Percentiles rank a stretch among this genome's conserved stretches.
Conservation (phyloP, 2,113 vertebrate species). For the Odocoileus virginianus region DNA sequence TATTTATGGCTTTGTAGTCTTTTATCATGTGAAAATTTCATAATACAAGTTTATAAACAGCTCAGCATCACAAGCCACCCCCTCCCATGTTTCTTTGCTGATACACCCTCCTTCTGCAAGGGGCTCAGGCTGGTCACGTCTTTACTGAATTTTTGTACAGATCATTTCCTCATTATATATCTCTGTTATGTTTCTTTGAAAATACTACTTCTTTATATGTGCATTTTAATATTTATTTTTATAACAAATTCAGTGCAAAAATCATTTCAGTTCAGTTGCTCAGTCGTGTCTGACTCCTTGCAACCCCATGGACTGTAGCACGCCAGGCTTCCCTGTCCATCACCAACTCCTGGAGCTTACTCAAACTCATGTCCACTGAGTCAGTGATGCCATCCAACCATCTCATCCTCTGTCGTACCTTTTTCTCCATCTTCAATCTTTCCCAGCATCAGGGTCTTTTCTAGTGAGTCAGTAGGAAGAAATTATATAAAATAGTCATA, state of each 20-base stretch:
- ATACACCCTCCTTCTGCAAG: fast-evolving
- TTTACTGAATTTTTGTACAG: background rate
- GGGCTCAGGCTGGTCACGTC: background rate
- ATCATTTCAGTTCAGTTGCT: background rate
- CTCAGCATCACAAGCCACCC: background rate
- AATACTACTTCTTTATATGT: background rate
- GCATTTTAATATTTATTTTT: background rate
- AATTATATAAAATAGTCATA: background rate
- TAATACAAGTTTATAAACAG: background rate
- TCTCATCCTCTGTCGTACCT: background rate
- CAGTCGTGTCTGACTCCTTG: background rate
- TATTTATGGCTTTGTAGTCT: background rate
- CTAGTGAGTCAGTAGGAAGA: background rate
- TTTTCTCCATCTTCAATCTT: background rate
- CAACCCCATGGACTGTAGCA: background rate
- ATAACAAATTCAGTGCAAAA: background rate
- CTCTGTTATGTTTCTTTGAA: background rate
- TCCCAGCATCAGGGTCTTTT: background rate
- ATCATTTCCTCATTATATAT: background rate
- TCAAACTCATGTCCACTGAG: background rate
- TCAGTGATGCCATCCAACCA: background rate
- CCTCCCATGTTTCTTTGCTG: background rate
- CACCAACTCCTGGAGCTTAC: background rate
- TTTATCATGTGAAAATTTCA: background rate
- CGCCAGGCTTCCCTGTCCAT: background rate